phyloP scores from a whole-genome alignment of 1,140 invertebrate genomes.

The Drosophila carrolli region DNA sequence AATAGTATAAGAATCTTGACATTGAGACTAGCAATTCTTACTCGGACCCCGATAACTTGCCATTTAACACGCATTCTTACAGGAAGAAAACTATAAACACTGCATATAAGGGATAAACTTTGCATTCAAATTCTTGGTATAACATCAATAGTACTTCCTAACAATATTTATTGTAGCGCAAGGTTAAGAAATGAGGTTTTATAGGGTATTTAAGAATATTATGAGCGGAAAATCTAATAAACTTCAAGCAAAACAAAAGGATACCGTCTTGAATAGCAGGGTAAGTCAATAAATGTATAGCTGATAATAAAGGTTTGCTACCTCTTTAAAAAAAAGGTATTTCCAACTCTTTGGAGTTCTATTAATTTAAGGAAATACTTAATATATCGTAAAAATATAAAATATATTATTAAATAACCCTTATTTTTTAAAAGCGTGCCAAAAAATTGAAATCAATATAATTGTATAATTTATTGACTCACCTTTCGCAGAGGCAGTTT shows the following conservation, averaged over 20 bases:
- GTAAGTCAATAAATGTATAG: background rate
- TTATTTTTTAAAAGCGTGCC: background rate
- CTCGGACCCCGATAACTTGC: slow-evolving; percentile 45
- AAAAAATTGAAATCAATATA: slow-evolving; percentile 12
- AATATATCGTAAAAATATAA: background rate
- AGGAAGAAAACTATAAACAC: background rate
- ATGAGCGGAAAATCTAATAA: no score
- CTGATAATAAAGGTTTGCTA: no score
- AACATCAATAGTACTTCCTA: no score
- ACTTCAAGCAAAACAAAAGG: no score
- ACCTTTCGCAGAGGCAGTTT: slow-evolving; percentile 53
- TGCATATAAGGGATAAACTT: background rate
- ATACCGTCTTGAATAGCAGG: no score
- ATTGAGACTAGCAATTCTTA: slow-evolving; percentile 54
- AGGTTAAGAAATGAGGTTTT: no score
- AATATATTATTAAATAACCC: no score
- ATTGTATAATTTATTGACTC: slow-evolving; percentile 35
- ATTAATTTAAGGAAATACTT: no score
- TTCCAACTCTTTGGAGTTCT: no score
- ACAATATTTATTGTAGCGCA: no score
- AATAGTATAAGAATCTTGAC: slow-evolving; percentile 63
- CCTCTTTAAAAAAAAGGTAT: no score
- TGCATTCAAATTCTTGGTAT: background rate
- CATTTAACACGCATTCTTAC: background rate
- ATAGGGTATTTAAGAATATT: no score